Percentiles rank a stretch among this genome's conserved stretches.
These are phyloP conservation scores for Salvelinus alpinus DNA, from an alignment of 2,113 vertebrate genomes.

Conservation along the genomic window DNA sequence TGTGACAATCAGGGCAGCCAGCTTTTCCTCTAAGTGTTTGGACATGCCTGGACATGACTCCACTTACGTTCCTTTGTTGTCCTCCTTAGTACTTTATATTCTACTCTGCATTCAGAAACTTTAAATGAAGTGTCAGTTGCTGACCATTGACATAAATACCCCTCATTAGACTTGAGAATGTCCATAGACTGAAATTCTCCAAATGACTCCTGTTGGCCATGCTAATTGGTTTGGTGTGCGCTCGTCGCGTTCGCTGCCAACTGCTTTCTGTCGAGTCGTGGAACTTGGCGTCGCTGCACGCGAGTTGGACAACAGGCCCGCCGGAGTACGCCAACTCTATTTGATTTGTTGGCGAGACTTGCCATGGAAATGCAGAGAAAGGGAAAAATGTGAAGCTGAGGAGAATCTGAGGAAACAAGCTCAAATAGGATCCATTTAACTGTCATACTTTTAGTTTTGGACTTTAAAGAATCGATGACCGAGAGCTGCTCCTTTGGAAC, in stretches of 20 bases:
- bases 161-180: slow-evolving; percentile 54
- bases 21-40: slow-evolving; percentile 37
- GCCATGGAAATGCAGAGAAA: neutral
- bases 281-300: slow-evolving; percentile 62
- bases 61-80: slow-evolving; percentile 21
- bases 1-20: slow-evolving; percentile 53
- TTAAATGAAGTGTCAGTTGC: slow-evolving; percentile 46
- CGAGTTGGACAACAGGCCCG: slow-evolving; percentile 61
- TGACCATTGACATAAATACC: slow-evolving; percentile 65
- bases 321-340: slow-evolving; percentile 68
- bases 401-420: neutral
- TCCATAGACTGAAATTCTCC: slow-evolving; percentile 37
- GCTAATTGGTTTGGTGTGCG: slow-evolving; percentile 69
- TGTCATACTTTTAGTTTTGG: slow-evolving; percentile 41
- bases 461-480: slow-evolving; percentile 28
- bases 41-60: slow-evolving; percentile 20
- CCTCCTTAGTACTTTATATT: neutral
- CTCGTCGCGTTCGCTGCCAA: slow-evolving; percentile 61
- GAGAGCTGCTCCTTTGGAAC: slow-evolving; percentile 38
- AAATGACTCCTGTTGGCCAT: slow-evolving; percentile 55
- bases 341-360: slow-evolving; percentile 66
- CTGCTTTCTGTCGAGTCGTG: slow-evolving; percentile 58
- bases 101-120: slow-evolving; percentile 34
- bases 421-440: slow-evolving; percentile 35
- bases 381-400: neutral